Conservation (phyloP, 2,113 vertebrate genomes). For the Myotis yumanensis region DNA sequence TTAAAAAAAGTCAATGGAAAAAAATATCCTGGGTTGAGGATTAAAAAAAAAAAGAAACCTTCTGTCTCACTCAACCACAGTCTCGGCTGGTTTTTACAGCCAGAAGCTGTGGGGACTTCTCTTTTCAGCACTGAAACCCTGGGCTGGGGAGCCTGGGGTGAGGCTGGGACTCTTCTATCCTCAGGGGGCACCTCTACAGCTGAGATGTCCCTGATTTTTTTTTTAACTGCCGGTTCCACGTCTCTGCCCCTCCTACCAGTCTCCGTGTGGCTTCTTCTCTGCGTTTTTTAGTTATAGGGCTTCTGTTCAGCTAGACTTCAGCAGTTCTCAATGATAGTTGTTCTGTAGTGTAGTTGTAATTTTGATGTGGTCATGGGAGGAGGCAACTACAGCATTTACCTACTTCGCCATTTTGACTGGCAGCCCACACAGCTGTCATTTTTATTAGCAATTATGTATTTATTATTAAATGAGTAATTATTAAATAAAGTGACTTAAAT, state of each 20-base stretch:
- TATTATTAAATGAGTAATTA: background rate
- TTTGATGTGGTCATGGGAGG: background rate
- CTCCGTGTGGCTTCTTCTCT: background rate
- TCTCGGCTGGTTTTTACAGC: background rate
- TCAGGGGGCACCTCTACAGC: background rate
- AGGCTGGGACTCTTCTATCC: background rate
- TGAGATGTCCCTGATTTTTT: background rate
- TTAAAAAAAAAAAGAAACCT: background rate
- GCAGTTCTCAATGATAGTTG: background rate
- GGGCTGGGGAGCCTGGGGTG: background rate
- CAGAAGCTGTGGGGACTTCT: background rate
- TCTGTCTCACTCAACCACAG: background rate
- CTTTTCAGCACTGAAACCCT: background rate
- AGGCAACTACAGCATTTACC: background rate
- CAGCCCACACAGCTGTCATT: background rate
- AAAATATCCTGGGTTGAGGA: no score
- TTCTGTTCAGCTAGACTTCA: background rate
- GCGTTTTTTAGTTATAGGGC: background rate
- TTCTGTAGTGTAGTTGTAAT: background rate
- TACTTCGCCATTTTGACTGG: background rate
- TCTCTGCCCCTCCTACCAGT: background rate
- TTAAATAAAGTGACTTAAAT: background rate
- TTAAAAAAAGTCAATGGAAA: no score
- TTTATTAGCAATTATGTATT: background rate
- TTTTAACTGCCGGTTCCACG: background rate